Base-by-base conservation (phyloP, 35 echinoderm and acorn worm species). In the Amphiura filiformis region DNA sequence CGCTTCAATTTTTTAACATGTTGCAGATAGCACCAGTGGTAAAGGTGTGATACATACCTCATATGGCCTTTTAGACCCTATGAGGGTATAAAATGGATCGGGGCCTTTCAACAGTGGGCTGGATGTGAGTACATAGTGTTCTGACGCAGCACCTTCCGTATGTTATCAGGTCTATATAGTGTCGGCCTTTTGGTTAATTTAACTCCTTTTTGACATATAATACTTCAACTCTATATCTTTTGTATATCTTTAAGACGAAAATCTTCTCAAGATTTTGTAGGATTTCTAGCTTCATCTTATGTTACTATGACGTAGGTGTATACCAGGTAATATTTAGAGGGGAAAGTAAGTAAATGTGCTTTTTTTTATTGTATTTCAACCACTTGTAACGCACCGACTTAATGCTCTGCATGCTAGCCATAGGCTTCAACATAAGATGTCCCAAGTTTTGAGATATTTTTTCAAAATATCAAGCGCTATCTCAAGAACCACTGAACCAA, bases 11-110 rank as follows among this genome's bases (percentile, higher is more conserved):
- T 70, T 70, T 70, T 70, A 70, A 70, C 15, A 70, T 70, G 61
- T 30, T 70, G 28, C 26, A 1, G 61, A 23, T 70, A 70, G 61
- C 7, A 70, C 26, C 28, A 70, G 1, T 70, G 15, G 17, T 2
- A 70, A 23, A 23, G 7, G 61, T 70, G 17, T n/a, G n/a, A n/a
- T n/a, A n/a, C n/a, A 70, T 70, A 23, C 61, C 61, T 70, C 61
- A 70, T 5, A 70, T 70, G 61, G 61, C 61, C 61, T n/a, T 3
- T 11, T 4, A 70, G 61, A 70, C 61, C 61, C 61, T 70, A 23
- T n/a, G 61, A 70, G 61, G 61, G 61, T 30, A 70, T 23, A 70
- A 70, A 70, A 70, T 70, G 61, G 61, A 70, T 70, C 61, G 26
- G 28, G 41, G 41, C 5, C 41, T 47, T 17, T 17, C 41, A 4